A percentile compares a stretch with the other conserved stretches of the same genome.
These are phyloP conservation scores for Schrankia costaestrigalis DNA, from an alignment of 2,888 invertebrate species.

Conservation along the genomic window DNA sequence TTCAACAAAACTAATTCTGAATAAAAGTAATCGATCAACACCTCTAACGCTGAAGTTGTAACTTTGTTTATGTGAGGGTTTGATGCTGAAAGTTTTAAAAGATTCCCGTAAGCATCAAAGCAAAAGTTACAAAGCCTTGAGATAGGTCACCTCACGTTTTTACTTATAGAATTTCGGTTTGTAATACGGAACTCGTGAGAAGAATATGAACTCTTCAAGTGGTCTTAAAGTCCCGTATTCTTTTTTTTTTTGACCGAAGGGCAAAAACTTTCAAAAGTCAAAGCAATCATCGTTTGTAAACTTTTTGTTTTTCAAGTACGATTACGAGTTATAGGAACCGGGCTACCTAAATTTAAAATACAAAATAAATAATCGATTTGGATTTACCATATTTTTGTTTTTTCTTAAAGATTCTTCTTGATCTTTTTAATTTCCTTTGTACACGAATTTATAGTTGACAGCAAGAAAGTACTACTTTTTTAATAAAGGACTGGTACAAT, in stretches of 20 bases:
- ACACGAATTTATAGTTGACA: too few relatives aligned
- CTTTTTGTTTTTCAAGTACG: too few relatives aligned
- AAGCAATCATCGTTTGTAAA: too few relatives aligned
- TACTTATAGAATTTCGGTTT: constrained; percentile 41
- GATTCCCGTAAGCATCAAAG: constrained; percentile 40
- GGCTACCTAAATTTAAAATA: too few relatives aligned
- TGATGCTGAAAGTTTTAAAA: constrained; percentile 41
- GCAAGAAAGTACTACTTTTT: constrained; percentile 13
- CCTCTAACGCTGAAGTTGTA: constrained; percentile 32
- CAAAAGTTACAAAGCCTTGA: constrained; percentile 39
- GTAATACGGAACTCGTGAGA: constrained; percentile 55
- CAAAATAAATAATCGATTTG: too few relatives aligned
- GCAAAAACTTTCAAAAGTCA: too few relatives aligned
- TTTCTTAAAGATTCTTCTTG: too few relatives aligned
- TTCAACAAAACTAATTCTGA: constrained; percentile 39
- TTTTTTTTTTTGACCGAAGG: constrained; percentile 33
- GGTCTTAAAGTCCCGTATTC: too few relatives aligned
- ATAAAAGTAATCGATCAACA: constrained; percentile 45
- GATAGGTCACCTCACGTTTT: constrained; percentile 30
- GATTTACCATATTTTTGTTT: too few relatives aligned
- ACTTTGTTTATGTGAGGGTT: constrained; percentile 31
- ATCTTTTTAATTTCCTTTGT: too few relatives aligned
- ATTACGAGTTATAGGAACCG: too few relatives aligned
- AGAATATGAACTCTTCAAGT: too few relatives aligned
- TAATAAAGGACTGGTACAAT: background rate